Conservation (phyloP, 2,113 vertebrate genomes). For the Calonectris borealis region DNA sequence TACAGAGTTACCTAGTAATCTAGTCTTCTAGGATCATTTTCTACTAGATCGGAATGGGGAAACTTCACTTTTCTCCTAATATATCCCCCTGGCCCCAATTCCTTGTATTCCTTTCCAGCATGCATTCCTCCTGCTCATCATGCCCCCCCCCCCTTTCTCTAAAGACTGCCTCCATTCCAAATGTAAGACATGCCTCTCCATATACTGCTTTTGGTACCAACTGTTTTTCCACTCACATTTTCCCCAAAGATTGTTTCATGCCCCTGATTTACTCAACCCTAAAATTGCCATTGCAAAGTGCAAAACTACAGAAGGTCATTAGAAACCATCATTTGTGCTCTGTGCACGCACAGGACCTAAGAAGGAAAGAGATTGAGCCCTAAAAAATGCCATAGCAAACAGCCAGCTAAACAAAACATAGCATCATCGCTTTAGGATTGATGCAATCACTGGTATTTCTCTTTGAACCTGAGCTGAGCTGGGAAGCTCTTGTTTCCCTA, state of each 20-base stretch:
- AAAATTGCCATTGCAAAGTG: neutral
- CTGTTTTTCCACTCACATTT: neutral
- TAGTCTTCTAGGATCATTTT: neutral
- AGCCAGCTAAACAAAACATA: neutral
- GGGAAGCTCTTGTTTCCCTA: neutral
- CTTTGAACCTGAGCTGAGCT: neutral
- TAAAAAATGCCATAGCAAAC: neutral
- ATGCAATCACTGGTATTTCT: neutral
- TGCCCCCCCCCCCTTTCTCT: neutral
- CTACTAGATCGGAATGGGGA: neutral
- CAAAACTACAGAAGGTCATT: neutral
- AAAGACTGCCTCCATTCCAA: neutral
- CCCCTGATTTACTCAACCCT: neutral
- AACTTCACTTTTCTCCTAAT: neutral
- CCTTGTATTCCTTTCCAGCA: neutral
- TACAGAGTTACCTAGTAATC: neutral
- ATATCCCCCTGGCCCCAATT: fast-evolving
- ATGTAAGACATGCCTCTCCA: neutral
- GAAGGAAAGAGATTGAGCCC: neutral
- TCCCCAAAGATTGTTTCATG: neutral
- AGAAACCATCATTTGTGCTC: neutral
- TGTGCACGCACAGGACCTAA: fast-evolving
- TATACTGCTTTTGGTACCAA: neutral
- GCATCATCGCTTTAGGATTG: neutral
- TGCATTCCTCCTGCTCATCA: neutral